Evolutionary conservation across 2,888 invertebrate species (phyloP).

Genomic region (Drosophila subquinaria): DNA sequence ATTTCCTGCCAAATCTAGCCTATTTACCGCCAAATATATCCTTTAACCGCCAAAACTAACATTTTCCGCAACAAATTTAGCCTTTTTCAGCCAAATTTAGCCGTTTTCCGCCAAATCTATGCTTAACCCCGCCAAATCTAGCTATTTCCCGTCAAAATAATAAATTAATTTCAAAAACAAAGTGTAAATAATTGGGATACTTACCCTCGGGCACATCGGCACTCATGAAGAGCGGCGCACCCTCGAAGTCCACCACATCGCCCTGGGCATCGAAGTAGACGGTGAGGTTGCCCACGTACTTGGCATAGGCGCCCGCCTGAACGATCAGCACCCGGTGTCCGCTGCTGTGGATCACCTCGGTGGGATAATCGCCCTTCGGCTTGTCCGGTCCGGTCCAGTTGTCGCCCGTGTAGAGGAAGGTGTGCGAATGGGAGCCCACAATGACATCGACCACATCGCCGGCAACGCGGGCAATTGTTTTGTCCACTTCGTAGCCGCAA

Average conservation of each 20-base stretch:
- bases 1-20: too few species aligned
- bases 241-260: conserved; percentile 89
- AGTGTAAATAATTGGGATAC: conserved; percentile 1
- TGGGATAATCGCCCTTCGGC: conserved; percentile 89
- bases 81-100: too few species aligned
- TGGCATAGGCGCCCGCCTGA: conserved; percentile 90
- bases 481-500: conserved; percentile 90
- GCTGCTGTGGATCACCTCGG: conserved; percentile 87
- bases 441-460: conserved; percentile 91
- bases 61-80: too few species aligned
- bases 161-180: too few species aligned
- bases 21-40: too few species aligned
- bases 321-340: conserved; percentile 87
- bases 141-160: too few species aligned
- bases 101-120: too few species aligned
- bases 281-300: conserved; percentile 92
- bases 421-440: conserved; percentile 94
- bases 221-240: conserved; percentile 90
- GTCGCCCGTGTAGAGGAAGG: conserved; percentile 89
- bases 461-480: conserved; percentile 88
- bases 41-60: too few species aligned
- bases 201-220: conserved; percentile 89
- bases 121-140: too few species aligned
- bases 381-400: conserved; percentile 87
- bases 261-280: conserved; percentile 90